Conservation (phyloP, 2,797 vertebrate species). For the Melanotaenia pygmaea region DNA sequence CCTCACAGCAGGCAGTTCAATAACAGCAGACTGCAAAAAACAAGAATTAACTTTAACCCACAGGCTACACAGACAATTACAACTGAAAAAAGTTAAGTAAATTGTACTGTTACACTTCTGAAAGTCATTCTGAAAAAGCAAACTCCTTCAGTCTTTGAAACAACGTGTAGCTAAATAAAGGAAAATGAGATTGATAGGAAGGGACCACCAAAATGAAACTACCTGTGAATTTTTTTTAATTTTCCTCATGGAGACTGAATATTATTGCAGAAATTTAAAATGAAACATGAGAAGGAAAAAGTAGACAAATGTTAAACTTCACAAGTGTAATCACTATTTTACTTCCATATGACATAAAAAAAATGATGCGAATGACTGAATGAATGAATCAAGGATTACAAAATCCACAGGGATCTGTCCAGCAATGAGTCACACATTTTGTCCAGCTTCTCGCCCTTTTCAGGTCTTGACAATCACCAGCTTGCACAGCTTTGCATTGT, state of each 20-base stretch:
- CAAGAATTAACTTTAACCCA: too few relatives aligned
- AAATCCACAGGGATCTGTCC: not conserved
- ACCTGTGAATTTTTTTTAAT: not conserved
- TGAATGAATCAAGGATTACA: not conserved
- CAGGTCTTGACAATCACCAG: not conserved
- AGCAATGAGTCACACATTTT: conserved; percentile 1
- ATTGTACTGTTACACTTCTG: too few relatives aligned
- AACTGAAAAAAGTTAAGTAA: too few relatives aligned
- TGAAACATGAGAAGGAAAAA: too few relatives aligned
- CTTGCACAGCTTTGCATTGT: not conserved
- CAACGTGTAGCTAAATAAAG: not conserved
- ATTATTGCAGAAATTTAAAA: too few relatives aligned
- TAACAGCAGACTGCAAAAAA: too few relatives aligned
- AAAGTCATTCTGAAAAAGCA: not conserved
- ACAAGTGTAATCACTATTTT: not conserved
- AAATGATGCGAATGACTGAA: too few relatives aligned
- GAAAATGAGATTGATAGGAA: not conserved
- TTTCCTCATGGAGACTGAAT: not conserved
- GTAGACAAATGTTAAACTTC: not conserved
- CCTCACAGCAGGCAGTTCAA: too few relatives aligned
- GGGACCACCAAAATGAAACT: not conserved
- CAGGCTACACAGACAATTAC: too few relatives aligned
- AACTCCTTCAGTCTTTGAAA: not conserved
- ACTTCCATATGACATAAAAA: not conserved
- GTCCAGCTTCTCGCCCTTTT: not conserved